Evolutionary conservation across 2,888 invertebrate species (phyloP).

Genomic region (Cephonodes hylas): DNA sequence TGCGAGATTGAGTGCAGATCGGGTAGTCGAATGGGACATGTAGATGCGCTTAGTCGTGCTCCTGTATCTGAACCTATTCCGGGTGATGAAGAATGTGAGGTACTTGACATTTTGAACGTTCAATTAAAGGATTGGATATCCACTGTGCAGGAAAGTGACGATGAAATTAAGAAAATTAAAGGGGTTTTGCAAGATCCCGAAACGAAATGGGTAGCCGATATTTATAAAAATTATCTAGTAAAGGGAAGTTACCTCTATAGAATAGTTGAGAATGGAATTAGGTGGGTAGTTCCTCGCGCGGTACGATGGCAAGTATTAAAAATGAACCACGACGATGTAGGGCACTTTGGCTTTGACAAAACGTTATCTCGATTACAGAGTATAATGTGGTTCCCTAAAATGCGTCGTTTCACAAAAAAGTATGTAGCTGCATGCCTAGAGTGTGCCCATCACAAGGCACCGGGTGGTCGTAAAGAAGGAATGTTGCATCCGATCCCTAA

Average conservation of each 20-base stretch:
- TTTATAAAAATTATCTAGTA: background rate
- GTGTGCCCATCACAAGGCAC: background rate
- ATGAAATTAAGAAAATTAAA: background rate
- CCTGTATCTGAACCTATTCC: background rate
- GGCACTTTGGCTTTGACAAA: background rate
- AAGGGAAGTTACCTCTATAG: background rate
- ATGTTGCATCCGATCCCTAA: background rate
- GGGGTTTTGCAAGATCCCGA: background rate
- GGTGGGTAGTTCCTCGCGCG: background rate
- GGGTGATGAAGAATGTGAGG: background rate
- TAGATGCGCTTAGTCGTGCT: background rate
- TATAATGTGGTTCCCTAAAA: background rate
- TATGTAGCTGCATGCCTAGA: background rate
- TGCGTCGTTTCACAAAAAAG: background rate
- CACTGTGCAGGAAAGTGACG: no score
- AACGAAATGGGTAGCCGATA: background rate
- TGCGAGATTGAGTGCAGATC: no score
- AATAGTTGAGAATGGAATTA: background rate
- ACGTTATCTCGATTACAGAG: background rate
- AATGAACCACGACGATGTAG: background rate
- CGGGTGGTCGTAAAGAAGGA: background rate
- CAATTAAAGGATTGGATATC: background rate
- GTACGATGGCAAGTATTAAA: background rate
- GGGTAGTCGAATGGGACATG: background rate
- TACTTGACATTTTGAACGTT: background rate